These are phyloP conservation scores for Melitaea athalia DNA, from an alignment of 2,888 invertebrate species.

Conservation along the genomic window DNA sequence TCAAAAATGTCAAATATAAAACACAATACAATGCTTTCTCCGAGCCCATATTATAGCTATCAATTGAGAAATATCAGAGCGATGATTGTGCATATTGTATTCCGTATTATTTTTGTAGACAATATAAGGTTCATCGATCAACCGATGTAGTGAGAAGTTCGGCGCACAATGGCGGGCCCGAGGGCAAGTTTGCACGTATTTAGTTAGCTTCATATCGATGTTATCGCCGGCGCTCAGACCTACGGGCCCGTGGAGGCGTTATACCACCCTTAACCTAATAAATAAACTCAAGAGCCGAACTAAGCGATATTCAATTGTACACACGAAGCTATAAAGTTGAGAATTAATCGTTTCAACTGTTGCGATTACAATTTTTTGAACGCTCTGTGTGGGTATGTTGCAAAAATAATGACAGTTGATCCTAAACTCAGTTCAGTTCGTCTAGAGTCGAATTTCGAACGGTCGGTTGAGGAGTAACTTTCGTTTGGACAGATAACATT, in stretches of 20 bases:
- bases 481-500: slow-evolving; percentile 62
- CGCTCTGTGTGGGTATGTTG: slow-evolving; percentile 38
- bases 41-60: neutral
- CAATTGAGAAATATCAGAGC: neutral
- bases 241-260: slow-evolving; percentile 60
- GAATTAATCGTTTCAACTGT: slow-evolving; percentile 41
- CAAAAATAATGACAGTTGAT: slow-evolving; percentile 39
- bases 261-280: slow-evolving; percentile 61
- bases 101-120: neutral
- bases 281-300: slow-evolving; percentile 50
- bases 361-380: slow-evolving; percentile 42
- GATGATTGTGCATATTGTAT: neutral
- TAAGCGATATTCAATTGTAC: slow-evolving; percentile 47
- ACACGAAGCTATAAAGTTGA: slow-evolving; percentile 42
- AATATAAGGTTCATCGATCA: slow-evolving; percentile 24
- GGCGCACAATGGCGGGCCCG: slow-evolving; percentile 49
- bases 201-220: slow-evolving; percentile 60
- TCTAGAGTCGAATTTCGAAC: slow-evolving; percentile 47
- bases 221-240: slow-evolving; percentile 55
- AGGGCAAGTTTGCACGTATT: slow-evolving; percentile 61
- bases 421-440: slow-evolving; percentile 38
- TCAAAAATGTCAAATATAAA: too few relatives aligned
- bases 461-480: slow-evolving; percentile 32
- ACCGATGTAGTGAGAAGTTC: slow-evolving; percentile 23
- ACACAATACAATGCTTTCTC: neutral